Evolutionary conservation across 2,797 vertebrate genomes (phyloP).

Genomic region (Myripristis murdjan): DNA sequence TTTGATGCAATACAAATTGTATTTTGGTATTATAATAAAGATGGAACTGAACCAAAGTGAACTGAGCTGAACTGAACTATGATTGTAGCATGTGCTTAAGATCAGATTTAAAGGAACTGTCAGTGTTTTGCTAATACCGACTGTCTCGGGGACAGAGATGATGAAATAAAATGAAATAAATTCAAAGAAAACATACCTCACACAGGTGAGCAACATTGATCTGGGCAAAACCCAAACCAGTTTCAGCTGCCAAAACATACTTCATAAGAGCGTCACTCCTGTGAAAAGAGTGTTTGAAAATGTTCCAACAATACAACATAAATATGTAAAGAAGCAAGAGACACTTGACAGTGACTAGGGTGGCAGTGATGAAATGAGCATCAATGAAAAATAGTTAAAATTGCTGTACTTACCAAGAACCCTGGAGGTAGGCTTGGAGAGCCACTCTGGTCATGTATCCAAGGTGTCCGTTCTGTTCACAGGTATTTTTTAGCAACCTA

Average conservation of each 20-base stretch:
- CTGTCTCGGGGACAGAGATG: not conserved
- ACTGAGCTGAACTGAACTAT: not conserved
- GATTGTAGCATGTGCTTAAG: slow-evolving; percentile 31
- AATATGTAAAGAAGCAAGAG: not conserved
- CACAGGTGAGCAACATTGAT: slow-evolving; percentile 93
- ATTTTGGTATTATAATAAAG: too few species aligned
- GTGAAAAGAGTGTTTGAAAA: slow-evolving; percentile 9
- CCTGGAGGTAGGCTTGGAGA: slow-evolving; percentile 90
- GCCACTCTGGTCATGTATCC: slow-evolving; percentile 91
- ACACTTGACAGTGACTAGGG: not conserved
- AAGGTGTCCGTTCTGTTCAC: slow-evolving; percentile 92
- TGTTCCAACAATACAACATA: slow-evolving; percentile 32
- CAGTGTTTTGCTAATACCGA: not conserved
- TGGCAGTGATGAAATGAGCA: slow-evolving; percentile 41
- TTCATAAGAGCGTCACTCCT: slow-evolving; percentile 91
- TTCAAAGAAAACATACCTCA: slow-evolving; percentile 79
- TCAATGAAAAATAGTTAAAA: slow-evolving; percentile 53
- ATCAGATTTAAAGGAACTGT: slow-evolving; percentile 10
- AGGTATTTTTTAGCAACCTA: slow-evolving; percentile 91
- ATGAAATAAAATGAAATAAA: too few species aligned
- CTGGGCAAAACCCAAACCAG: slow-evolving; percentile 93
- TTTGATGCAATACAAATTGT: too few species aligned
- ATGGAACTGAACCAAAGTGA: too few species aligned
- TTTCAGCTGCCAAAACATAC: slow-evolving; percentile 92
- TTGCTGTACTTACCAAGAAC: slow-evolving; percentile 85